Base-by-base conservation (phyloP, 2,113 vertebrate genomes). In the Heterotis niloticus region DNA sequence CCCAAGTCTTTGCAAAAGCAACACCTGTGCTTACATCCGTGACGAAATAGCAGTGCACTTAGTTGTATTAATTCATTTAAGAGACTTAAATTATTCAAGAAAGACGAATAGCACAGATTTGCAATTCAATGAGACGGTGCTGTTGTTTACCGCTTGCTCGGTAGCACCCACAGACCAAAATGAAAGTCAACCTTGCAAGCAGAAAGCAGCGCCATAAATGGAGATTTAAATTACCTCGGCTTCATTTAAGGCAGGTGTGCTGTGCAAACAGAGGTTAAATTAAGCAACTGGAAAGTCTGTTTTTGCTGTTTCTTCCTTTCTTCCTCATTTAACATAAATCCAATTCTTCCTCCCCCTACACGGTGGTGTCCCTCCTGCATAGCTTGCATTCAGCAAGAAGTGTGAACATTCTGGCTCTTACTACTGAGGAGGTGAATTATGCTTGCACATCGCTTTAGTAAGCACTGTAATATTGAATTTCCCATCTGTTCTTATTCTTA, bases 11-110 rank as follows among this genome's bases (percentile, higher is more conserved):
- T 72, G 51, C 34, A 52, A 72, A 72, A 72, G n/a, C n/a, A n/a
- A 54, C 70, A 72, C 52, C 20, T 24, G 51, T 23, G 20, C n/a
- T 51, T 72, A 72, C n/a, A 54, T 26, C 70, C 18, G 10, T 72
- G n/a, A 56, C 54, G 52, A 51, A 52, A 56, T 18, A 70, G 34
- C 23, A 11, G 4, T 72, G 70, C 51, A 13, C 18, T 56, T 56
- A 56, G 51, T 72, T 72, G 70, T 56, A 72, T 56, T 72, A 56
- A 72, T 72, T 56, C n/a, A 24, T 72, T 72, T 72, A 72, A 56
- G 51, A 72, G 23, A 23, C 70, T 23, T 56, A 56, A 72, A 72
- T 24, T 56, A 72, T 72, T 72, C 52, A 23, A 72, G 44, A 56
- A 72, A 72, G 70, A 72, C 23, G 20, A 56, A 34, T 51, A 72